These are phyloP conservation scores for Sebastes fasciatus DNA, from an alignment of 2,113 vertebrate genomes.

Conservation along the genomic window DNA sequence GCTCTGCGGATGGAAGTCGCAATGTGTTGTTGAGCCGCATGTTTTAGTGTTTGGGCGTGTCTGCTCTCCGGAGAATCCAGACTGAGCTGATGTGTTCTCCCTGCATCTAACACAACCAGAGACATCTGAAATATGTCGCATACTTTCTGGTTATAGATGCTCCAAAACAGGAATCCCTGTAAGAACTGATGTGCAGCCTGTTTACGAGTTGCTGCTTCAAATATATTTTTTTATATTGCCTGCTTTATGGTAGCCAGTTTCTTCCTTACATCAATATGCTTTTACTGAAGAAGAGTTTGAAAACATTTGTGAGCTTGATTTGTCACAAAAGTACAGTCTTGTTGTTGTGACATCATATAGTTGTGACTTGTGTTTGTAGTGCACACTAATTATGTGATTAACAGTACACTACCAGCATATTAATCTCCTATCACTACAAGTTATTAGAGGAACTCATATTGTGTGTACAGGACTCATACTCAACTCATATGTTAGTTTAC, in stretches of 20 bases:
- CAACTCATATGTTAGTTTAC: not conserved
- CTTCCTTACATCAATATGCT: too few relatives aligned
- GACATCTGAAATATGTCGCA: slow-evolving; percentile 8
- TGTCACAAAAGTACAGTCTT: not conserved
- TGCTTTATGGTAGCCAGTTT: not conserved
- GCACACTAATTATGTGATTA: not conserved
- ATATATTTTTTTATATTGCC: not conserved
- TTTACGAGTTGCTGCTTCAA: not conserved
- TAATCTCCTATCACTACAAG: not conserved
- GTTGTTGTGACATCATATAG: not conserved
- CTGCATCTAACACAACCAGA: not conserved
- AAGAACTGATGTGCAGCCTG: not conserved
- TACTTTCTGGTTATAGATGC: slow-evolving; percentile 5
- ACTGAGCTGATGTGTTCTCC: not conserved
- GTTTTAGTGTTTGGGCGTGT: slow-evolving; percentile 68
- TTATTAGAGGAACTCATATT: not conserved
- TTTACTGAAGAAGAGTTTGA: not conserved
- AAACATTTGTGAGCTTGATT: not conserved
- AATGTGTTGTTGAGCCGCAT: slow-evolving; percentile 24
- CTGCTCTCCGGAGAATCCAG: slow-evolving; percentile 37
- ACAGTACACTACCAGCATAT: not conserved
- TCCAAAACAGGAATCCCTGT: not conserved
- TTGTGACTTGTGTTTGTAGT: not conserved
- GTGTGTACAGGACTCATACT: not conserved
- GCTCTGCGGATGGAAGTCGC: slow-evolving; percentile 10